Evolutionary conservation across 2,797 vertebrate genomes (phyloP), one percentile per base, ranked within the genome.

Genomic region (Spinus pinus): DNA sequence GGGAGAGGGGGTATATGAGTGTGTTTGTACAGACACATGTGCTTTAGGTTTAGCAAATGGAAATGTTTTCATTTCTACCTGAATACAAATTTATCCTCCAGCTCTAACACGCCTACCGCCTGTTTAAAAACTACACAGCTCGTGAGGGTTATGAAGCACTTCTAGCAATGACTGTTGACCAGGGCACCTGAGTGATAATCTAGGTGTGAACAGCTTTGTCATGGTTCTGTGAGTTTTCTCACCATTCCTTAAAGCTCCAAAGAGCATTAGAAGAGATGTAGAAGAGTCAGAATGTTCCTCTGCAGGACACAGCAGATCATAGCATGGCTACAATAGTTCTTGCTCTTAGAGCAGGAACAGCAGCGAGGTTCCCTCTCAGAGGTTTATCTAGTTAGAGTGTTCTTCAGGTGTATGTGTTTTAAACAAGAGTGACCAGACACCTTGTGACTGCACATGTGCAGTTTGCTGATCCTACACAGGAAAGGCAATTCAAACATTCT

Each of bases 41-140:
- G 12, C 53, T 86, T 67, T 79, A 41, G 41, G 22, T 21, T 57
- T 56, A 86, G 73, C 35, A 86, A 86, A 62, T 65, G 14, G 41
- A 89, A 66, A 54, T 47, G 6, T 50, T 92, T 79, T 69, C 8
- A 28, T 86, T 95, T 93, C 81, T 70, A 28, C 64, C 37, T 50
- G 37, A 73, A 70, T 80, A 58, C 1, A 4, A 49, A 49, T 79
- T 87, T 88, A 49, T 82, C 51, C 65, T 92, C 30, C 56, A 87
- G 33, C 39, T 92, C 77, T 79, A 73, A 67, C 15, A 31, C 3
- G 2, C 57, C 44, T 41, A 23, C 28, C 21, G 47, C 41, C 3
- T 7, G 3, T 61, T 71, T 54, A 61, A 78, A 44, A 88, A 42
- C 18, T 35, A 4, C 46, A 15, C 47, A 62, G 3, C 24, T 46